phyloP scores from a whole-genome alignment of 1,140 invertebrate species.

The Penaeus chinensis region DNA sequence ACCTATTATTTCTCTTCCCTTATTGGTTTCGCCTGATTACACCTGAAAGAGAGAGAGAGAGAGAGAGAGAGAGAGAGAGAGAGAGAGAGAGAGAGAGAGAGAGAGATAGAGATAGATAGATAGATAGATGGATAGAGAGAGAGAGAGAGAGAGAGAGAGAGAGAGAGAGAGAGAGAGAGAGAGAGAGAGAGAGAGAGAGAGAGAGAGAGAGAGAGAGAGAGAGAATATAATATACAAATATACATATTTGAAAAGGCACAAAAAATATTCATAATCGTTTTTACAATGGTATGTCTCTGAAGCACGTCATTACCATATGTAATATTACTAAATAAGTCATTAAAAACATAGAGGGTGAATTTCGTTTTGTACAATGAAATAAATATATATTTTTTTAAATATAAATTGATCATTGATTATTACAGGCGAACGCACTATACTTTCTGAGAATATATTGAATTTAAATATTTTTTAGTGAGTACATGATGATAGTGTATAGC shows the following conservation, averaged over 20 bases:
- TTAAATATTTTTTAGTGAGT: no score
- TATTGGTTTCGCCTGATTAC: not conserved
- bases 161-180: constrained; percentile 3
- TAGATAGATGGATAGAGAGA: not conserved
- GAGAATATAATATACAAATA: not conserved
- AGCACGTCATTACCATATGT: no score
- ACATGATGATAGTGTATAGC: no score
- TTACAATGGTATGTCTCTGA: no score
- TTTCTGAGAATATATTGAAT: no score
- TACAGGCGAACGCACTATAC: no score
- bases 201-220: not conserved
- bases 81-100: not conserved
- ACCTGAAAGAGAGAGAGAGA: not conserved
- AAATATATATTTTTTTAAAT: not conserved
- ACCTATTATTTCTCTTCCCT: no score
- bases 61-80: no score
- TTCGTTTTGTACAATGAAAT: not conserved
- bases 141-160: not conserved
- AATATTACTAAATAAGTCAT: no score
- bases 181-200: no score
- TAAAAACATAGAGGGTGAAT: no score
- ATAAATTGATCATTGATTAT: not conserved
- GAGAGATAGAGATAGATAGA: not conserved
- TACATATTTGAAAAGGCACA: not conserved
- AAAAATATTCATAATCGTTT: no score